Percentiles rank a stretch among this genome's conserved stretches.
Evolutionary conservation across 2,888 invertebrate species (phyloP).

Genomic region (Siphonodentalium dalli): DNA sequence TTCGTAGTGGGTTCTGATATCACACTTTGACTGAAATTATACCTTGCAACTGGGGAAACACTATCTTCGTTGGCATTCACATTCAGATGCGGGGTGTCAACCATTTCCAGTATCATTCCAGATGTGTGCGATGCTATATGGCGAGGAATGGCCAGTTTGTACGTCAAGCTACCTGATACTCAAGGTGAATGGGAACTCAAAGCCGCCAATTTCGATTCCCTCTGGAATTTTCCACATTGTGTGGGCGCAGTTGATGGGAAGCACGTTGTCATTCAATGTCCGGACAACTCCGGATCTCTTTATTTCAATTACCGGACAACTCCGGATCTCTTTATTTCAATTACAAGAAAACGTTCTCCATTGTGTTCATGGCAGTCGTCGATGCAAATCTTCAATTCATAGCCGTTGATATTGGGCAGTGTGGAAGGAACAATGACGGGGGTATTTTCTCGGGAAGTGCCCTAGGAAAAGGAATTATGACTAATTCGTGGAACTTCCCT

Average conservation of each 20-base stretch:
- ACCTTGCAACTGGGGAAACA: conserved; percentile 14
- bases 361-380: conserved; percentile 45
- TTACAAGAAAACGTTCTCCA: conserved; percentile 31
- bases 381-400: conserved; percentile 62
- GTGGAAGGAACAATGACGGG: conserved; percentile 55
- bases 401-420: conserved; percentile 54
- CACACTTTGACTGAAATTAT: too few species aligned
- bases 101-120: conserved; percentile 6
- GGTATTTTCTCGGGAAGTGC: conserved; percentile 38
- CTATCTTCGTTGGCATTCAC: conserved; percentile 9
- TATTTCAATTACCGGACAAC: conserved; percentile 20
- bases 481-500: conserved; percentile 4
- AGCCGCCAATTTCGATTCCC: conserved; percentile 23
- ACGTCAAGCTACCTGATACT: not conserved
- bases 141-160: not conserved
- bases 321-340: conserved; percentile 20
- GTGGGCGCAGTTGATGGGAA: conserved; percentile 31
- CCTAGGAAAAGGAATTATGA: conserved; percentile 2
- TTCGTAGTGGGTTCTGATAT: too few species aligned
- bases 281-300: conserved; percentile 15
- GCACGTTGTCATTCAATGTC: conserved; percentile 19
- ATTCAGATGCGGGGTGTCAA: conserved; percentile 5
- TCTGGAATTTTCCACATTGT: conserved; percentile 58
- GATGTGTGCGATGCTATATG: conserved; percentile 9
- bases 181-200: conserved; percentile 5